Base-by-base conservation (phyloP, 2,888 invertebrate species). In the Tenthredo amoena region DNA sequence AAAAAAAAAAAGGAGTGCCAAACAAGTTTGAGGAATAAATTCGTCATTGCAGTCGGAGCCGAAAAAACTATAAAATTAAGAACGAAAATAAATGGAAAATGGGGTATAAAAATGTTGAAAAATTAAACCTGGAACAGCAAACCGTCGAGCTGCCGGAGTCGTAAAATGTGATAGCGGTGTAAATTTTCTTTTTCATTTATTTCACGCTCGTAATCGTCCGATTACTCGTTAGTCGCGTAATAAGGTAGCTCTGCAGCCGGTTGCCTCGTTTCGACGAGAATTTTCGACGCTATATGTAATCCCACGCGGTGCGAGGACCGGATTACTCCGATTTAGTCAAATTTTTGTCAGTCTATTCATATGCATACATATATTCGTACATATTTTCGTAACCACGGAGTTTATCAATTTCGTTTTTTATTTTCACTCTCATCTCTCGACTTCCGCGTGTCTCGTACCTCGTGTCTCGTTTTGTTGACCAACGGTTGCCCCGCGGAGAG, bases 171-270 rank as follows among this genome's bases (percentile, higher is more conserved):
- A 9, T 2, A 26, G 62, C 62, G 26, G 62, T 26, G 21, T 3
- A 12, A 62, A 62, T 40, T 12, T n/a, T 40, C n/a, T 74, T 74
- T 43, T 71, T 37, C 37, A 85, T 87, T 85, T 71, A 84, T 76
- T 84, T 55, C 58, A 83, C 83, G 81, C 84, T 86, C 50, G 86
- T 87, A 87, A 87, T 86, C 83, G 83, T 87, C 87, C 87, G 86
- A 87, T 87, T 87, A 87, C 86, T 76, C 26, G 85, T 74, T 12
- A 74, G 81, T 87, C 84, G 85, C 87, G 83, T 84, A 81, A 79
- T 79, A 58, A 34, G 65, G 71, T n/a, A 71, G 71, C 37, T 15
- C 37, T 15, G 6, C 15, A 37, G 31, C 34, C 71, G 71, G n/a
- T 15, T 37, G 18, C 71, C 37, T n/a, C 5, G 71, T 71, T 18